Evolutionary conservation across 64 coral and sea anemone species (phyloP), one percentile per base, ranked within the genome.

Genomic region (Actinia tenebrosa): DNA sequence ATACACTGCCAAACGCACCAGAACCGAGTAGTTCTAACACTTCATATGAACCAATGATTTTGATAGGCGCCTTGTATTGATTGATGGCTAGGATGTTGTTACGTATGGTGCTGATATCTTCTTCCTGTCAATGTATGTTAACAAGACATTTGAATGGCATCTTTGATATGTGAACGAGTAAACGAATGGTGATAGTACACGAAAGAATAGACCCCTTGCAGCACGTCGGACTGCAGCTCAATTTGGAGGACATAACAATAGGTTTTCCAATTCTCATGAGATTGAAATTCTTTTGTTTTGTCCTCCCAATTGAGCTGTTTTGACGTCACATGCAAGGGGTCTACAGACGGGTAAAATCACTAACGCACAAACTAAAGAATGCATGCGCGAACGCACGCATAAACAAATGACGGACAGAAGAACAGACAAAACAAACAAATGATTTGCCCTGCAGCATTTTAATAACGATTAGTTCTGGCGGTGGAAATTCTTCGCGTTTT

Each of bases 1-100:
- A 98, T 16, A 98, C 96, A 44, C 96, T 98, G 1, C 96, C 96
- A 91, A 98, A 98, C 1, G 96, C 96, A 64, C 96, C 96, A 47
- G 96, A 95, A 11, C 96, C 96, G 44, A 98, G 88, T 27, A 95
- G 78, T 56, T 98, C 96, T 26, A 95, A 83, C 30, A 98, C 90
- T n/a, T 90, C 93, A 15, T 98, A 98, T 3, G 90, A 92, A 44
- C 96, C 93, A 84, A 98, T 87, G 37, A 89, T 87, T 89, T 94
- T 90, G 78, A 79, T 92, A 2, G 96, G 92, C 43, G 96, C 80
- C 25, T 92, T 92, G 71, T 94, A 89, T 80, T 92, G 93, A 68
- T 98, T 98, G 44, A 87, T 95, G 22, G 96, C 88, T 25, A 91
- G 63, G 50, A 98, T 98, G 83, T 98, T 98, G 64, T 86, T 95